These are phyloP conservation scores for Pomacea maculata DNA, from an alignment of 1,140 invertebrate species.

Conservation along the genomic window DNA sequence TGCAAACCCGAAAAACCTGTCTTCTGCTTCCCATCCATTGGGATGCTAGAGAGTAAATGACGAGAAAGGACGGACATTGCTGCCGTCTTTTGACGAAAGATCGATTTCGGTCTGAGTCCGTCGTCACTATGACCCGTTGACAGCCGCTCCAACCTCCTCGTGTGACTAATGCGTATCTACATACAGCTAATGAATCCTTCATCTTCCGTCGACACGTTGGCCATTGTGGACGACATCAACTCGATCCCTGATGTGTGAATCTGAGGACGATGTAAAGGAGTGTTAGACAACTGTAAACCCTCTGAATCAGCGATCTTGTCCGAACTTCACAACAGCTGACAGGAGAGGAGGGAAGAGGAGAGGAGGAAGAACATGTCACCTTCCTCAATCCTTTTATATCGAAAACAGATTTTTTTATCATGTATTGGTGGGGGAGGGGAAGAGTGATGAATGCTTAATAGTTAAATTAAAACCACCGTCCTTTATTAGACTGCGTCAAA, in stretches of 20 bases:
- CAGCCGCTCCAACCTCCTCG: background rate
- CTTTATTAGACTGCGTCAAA: no score
- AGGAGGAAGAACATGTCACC: no score
- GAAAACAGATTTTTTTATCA: no score
- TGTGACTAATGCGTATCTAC: constrained; percentile 33
- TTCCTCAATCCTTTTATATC: no score
- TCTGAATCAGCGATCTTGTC: constrained; percentile 2
- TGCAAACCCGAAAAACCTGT: no score
- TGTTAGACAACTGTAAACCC: background rate
- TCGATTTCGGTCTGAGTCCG: constrained; percentile 9
- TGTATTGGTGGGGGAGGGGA: no score
- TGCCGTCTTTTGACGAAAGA: background rate
- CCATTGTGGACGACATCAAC: constrained; percentile 21
- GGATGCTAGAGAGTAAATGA: no score
- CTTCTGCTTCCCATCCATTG: no score
- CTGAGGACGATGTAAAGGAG: background rate
- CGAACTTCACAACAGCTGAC: background rate
- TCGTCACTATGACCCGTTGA: background rate
- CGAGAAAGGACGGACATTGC: no score
- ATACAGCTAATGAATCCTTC: constrained; percentile 31
- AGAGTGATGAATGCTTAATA: no score
- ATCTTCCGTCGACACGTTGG: constrained; percentile 17
- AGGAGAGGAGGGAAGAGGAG: no score
- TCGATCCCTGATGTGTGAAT: background rate
- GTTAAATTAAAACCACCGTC: no score